A percentile compares a stretch with the other conserved stretches of the same genome.
phyloP scores from a whole-genome alignment of 1,140 invertebrate species.

The Rhynchophorus ferrugineus region DNA sequence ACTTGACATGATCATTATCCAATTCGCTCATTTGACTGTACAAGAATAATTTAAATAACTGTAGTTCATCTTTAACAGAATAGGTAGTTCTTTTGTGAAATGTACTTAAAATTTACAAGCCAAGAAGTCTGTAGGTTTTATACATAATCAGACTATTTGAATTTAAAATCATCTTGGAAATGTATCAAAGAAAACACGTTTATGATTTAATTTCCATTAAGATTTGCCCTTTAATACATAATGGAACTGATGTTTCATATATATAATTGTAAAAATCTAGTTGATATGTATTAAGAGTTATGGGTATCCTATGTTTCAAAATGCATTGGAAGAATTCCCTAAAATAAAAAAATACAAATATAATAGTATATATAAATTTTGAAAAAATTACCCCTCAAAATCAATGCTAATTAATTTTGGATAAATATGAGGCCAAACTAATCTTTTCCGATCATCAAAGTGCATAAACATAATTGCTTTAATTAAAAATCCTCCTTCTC shows the following conservation, averaged over 20 bases:
- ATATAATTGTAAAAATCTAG: constrained; percentile 18
- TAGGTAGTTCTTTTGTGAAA: constrained; percentile 10
- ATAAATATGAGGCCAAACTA: constrained; percentile 21
- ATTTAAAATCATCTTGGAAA: background rate
- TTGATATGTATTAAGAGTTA: constrained; percentile 17
- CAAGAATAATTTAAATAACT: constrained; percentile 9
- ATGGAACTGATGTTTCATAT: constrained; percentile 2
- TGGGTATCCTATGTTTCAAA: constrained; percentile 26
- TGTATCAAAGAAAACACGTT: background rate
- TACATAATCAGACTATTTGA: background rate
- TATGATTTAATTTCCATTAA: constrained; percentile 20
- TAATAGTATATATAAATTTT: too few relatives aligned
- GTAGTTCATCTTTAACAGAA: constrained; percentile 9
- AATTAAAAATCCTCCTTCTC: constrained; percentile 24
- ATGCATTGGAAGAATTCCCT: constrained; percentile 28
- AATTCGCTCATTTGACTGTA: constrained; percentile 2
- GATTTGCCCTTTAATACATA: constrained; percentile 13
- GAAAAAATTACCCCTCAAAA: constrained; percentile 25
- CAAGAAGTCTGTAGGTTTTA: constrained; percentile 15
- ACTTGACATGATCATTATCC: background rate
- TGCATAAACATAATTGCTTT: constrained; percentile 11
- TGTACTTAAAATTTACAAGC: constrained; percentile 12
- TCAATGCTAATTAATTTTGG: constrained; percentile 18
- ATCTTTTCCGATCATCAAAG: constrained; percentile 17
- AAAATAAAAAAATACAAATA: too few relatives aligned